Percentiles rank a stretch among this genome's conserved stretches.
These are phyloP conservation scores for Danio albolineatus DNA, from an alignment of 2,797 vertebrate genomes.

Conservation along the genomic window DNA sequence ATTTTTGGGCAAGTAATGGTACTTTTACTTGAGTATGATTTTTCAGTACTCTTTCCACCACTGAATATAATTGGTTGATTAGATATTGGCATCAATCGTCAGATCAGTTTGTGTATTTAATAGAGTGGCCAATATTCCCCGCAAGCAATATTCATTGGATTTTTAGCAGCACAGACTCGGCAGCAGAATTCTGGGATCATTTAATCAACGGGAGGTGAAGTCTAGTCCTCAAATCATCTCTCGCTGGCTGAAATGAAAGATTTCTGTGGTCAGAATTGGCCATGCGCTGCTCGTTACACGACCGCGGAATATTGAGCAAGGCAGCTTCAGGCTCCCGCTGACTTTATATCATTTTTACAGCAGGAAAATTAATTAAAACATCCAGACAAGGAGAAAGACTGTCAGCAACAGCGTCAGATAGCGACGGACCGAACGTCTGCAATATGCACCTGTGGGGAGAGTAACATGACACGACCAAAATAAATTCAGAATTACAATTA, in stretches of 20 bases:
- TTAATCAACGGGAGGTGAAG: conserved; percentile 26
- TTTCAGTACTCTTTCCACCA: too few species aligned
- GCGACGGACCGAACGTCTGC: neutral
- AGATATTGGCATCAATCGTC: too few species aligned
- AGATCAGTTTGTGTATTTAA: neutral
- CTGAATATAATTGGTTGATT: too few species aligned
- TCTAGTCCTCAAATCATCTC: conserved; percentile 31
- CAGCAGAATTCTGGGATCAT: conserved; percentile 22
- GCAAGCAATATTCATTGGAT: neutral
- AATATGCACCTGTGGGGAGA: neutral
- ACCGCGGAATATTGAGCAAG: conserved; percentile 17
- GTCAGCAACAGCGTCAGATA: conserved; percentile 4
- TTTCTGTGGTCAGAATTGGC: neutral
- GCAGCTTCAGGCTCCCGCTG: conserved; percentile 20
- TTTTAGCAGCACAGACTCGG: neutral
- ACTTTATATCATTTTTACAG: conserved; percentile 37
- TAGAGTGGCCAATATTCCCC: neutral
- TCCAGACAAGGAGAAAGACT: conserved; percentile 16
- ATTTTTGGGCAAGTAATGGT: too few species aligned
- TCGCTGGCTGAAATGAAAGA: conserved; percentile 22
- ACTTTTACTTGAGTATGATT: too few species aligned
- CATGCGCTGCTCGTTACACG: conserved; percentile 26
- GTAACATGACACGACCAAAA: neutral
- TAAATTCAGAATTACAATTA: neutral
- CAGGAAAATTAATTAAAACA: conserved; percentile 40